Evolutionary conservation across 2,888 invertebrate species (phyloP), one percentile per base, ranked within the genome.

Genomic region (Synanthedon formicaeformis): DNA sequence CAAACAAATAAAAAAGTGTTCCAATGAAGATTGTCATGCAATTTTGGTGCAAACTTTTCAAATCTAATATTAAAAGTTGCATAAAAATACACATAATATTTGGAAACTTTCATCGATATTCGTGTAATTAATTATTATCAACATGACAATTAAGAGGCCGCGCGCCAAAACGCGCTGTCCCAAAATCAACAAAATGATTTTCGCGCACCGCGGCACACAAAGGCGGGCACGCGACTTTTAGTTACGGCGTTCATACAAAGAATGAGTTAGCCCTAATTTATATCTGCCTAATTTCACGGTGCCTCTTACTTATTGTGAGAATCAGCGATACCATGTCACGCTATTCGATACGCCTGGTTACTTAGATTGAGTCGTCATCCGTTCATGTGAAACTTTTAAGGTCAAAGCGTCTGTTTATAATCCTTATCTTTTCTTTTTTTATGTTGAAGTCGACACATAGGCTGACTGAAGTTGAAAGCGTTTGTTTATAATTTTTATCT

Each of bases 241-340:
- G 78, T 71, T 73, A 80, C 76, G 79, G 75, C 65, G 70, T 59
- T 76, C 66, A 66, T 57, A 60, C 67, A 58, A 66, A 71, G 69
- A 75, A 74, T 75, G 71, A 75, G 66, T 71, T 73, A 69, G 81
- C 81, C 81, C 79, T 83, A 78, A 84, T 79, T 83, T 71, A 74
- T 75, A 71, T 71, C 64, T 69, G 65, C 61, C 78, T 83, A 79
- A 86, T 87, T 87, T 87, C 81, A 86, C 81, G 85, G 69, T 74
- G 67, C 73, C 73, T 82, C 78, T 74, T 81, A 75, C 66, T 73
- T 71, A 82, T 85, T 85, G 86, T 84, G 73, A 71, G 77, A 79
- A 75, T 73, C 72, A 53, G 78, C 75, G 73, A 81, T 78, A 70
- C 79, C 68, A 72, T 84, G 78, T 72, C 79, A 85, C 66, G 84